Percentiles rank a stretch among this genome's conserved stretches.
These are phyloP conservation scores for Pandion haliaetus DNA, from an alignment of 2,113 vertebrate species.

Conservation along the genomic window DNA sequence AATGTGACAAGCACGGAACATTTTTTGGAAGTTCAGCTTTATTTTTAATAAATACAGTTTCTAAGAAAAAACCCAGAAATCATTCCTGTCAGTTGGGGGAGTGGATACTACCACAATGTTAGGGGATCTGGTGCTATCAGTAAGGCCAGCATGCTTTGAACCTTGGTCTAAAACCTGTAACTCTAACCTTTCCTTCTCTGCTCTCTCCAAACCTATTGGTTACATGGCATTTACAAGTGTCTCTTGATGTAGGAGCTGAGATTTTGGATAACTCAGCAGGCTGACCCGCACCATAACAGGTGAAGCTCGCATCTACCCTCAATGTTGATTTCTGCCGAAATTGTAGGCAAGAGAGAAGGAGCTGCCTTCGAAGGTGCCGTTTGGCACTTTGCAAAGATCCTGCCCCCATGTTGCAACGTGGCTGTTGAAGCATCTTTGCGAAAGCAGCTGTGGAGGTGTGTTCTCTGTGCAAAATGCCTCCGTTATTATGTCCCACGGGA, in stretches of 20 bases:
- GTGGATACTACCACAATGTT: rapidly evolving
- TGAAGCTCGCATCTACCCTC: not conserved
- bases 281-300: not conserved
- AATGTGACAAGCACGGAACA: no score
- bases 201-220: not conserved
- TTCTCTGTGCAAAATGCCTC: not conserved
- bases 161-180: rapidly evolving
- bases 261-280: not conserved
- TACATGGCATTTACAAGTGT: not conserved
- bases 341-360: not conserved
- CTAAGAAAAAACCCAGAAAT: not conserved
- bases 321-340: rapidly evolving
- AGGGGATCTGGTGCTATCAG: not conserved
- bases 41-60: not conserved
- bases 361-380: not conserved
- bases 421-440: not conserved
- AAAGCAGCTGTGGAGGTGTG: not conserved
- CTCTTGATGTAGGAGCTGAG: rapidly evolving
- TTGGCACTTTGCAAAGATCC: not conserved
- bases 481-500: rapidly evolving
- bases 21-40: not conserved
- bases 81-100: not conserved
- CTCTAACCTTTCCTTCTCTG: not conserved
- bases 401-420: rapidly evolving
- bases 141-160: not conserved